phyloP scores from a whole-genome alignment of 2,797 vertebrate species.

The Momotus momota region DNA sequence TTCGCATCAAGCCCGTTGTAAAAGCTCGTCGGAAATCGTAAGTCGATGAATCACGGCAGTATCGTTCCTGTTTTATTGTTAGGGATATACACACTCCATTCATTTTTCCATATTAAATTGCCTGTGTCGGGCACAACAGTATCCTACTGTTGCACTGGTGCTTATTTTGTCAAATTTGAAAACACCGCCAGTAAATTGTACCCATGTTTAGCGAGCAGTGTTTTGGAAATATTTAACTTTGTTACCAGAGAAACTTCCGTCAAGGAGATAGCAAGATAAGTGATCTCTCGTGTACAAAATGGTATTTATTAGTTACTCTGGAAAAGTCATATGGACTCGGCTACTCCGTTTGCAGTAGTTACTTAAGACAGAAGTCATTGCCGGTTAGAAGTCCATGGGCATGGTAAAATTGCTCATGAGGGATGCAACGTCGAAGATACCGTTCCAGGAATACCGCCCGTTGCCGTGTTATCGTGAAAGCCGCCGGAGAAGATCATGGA shows the following conservation, averaged over 20 bases:
- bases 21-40: not conserved
- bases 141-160: conserved; percentile 1
- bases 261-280: not conserved
- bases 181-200: conserved; percentile 33
- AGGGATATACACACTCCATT: not conserved
- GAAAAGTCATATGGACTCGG: not conserved
- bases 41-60: not conserved
- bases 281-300: not conserved
- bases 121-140: conserved; percentile 13
- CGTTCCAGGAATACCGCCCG: not conserved
- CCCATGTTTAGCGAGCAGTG: conserved; percentile 35
- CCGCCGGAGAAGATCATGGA: not conserved
- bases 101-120: conserved; percentile 12
- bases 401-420: not conserved
- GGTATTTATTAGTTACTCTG: not conserved
- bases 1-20: not conserved
- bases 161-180: conserved; percentile 57
- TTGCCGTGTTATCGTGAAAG: conserved; percentile 35
- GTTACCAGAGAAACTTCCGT: conserved; percentile 69
- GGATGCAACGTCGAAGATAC: not conserved
- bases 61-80: conserved; percentile 22
- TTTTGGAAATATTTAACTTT: conserved; percentile 71
- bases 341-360: conserved; percentile 39
- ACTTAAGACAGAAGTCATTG: conserved; percentile 30
- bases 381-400: not conserved